phyloP scores from a whole-genome alignment of 2,113 vertebrate genomes.

The Odontesthes bonariensis region DNA sequence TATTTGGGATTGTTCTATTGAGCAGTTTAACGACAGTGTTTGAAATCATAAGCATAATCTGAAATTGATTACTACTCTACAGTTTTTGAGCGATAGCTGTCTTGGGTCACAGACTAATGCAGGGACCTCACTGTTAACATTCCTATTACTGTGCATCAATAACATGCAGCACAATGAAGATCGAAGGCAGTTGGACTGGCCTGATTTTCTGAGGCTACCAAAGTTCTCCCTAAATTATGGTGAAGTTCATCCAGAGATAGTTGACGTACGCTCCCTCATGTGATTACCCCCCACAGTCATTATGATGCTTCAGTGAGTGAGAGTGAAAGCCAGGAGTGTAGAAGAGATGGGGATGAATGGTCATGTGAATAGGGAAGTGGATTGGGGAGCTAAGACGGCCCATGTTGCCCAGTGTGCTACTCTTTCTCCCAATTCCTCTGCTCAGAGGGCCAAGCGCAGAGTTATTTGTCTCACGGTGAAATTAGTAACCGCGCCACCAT shows the following conservation, averaged over 20 bases:
- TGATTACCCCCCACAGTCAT: constrained; percentile 61
- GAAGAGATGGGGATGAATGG: constrained; percentile 76
- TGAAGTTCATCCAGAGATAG: constrained; percentile 26
- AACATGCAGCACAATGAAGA: constrained; percentile 7
- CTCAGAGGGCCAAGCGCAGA: constrained; percentile 48
- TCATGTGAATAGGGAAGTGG: constrained; percentile 61
- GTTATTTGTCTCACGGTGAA: constrained; percentile 83
- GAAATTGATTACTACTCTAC: constrained; percentile 33
- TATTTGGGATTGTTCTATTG: constrained; percentile 1
- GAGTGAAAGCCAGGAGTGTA: constrained; percentile 57
- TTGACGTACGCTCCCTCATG: constrained; percentile 48
- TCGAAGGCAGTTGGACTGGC: constrained; percentile 36
- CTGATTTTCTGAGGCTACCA: constrained; percentile 37
- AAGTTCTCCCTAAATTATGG: constrained; percentile 7
- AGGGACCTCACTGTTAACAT: constrained; percentile 39
- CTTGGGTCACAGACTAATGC: not conserved
- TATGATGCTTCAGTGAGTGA: constrained; percentile 57
- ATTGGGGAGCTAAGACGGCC: constrained; percentile 53
- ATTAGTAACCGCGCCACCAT: constrained; percentile 83
- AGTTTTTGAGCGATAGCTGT: constrained; percentile 1
- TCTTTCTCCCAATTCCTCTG: constrained; percentile 63
- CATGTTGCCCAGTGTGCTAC: constrained; percentile 47
- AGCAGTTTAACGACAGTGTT: constrained; percentile 15
- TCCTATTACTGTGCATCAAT: constrained; percentile 33
- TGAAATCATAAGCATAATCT: constrained; percentile 20